These are phyloP conservation scores for Proctacanthus coquilletti DNA, from an alignment of 1,140 invertebrate genomes.

Conservation along the genomic window DNA sequence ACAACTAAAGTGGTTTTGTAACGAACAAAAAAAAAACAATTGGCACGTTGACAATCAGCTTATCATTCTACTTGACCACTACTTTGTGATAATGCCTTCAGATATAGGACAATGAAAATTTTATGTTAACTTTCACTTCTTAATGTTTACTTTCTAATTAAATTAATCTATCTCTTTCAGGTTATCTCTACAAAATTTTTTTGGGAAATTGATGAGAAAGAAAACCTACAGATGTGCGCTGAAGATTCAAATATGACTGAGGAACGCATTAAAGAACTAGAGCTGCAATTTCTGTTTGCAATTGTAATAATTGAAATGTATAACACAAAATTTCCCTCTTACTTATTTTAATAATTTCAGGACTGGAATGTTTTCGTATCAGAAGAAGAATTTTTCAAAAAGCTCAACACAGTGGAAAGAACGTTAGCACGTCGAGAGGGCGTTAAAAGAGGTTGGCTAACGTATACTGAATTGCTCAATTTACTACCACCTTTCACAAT, in stretches of 20 bases:
- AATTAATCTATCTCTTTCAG: conserved; percentile 42
- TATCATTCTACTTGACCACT: too few relatives aligned
- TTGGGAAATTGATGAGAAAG: conserved; percentile 78
- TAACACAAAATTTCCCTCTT: conserved; percentile 6
- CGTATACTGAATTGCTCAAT: conserved; percentile 63
- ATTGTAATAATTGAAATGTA: too few relatives aligned
- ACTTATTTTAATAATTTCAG: conserved; percentile 34
- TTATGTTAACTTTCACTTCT: too few relatives aligned
- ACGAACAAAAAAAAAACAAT: too few relatives aligned
- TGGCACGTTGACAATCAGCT: too few relatives aligned
- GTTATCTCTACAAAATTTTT: conserved; percentile 92
- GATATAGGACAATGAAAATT: too few relatives aligned
- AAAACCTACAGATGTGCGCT: conserved; percentile 82
- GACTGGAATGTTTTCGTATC: conserved; percentile 70
- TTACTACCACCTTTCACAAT: conserved; percentile 39
- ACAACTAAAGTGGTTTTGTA: too few relatives aligned
- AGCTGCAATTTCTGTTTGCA: conserved; percentile 75
- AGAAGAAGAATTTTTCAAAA: conserved; percentile 51
- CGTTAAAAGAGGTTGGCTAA: conserved; percentile 60
- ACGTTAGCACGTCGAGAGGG: conserved; percentile 56
- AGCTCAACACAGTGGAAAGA: conserved; percentile 49
- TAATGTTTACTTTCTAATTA: too few relatives aligned
- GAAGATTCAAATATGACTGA: conserved; percentile 56
- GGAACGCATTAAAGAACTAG: conserved; percentile 63
- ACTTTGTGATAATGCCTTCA: too few relatives aligned